Base-by-base conservation (phyloP, 2,888 invertebrate genomes). In the Amphipoea lucens region DNA sequence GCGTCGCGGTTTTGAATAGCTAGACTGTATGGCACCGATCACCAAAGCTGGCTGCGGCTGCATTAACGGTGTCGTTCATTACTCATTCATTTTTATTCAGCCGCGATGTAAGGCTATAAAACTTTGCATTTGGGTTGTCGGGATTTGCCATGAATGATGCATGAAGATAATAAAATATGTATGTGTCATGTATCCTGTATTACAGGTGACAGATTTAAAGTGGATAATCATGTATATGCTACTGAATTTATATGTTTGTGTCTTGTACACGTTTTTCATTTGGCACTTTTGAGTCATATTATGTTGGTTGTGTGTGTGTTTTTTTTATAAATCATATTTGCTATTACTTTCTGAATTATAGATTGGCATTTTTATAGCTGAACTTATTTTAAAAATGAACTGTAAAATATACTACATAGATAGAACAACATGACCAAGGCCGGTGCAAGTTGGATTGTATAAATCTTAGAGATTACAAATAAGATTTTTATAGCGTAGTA, bases 21-120 rank as follows among this genome's bases (percentile, higher is more conserved):
- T 60, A 89, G 90, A 90, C 90, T 79, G 82, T 78, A 51, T 85
- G 90, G 88, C 89, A 85, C 88, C 89, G 74, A 81, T 74, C 36
- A n/a, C 85, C 90, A 82, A 80, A 85, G 76, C 75, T 63, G 72
- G 78, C 9, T 11, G 54, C 74, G 65, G 60, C 40, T 29, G 54
- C 75, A 74, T 69, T 85, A 79, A 82, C 70, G 77, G 74, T 75
- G 69, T 73, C 20, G 36, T 29, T 82, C 77, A 86, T 86, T 63
- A 68, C 62, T 82, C 82, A 86, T 87, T 83, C 74, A 80, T 79
- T 81, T 76, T 81, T 80, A 87, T 83, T 76, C 80, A 63, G 48
- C 48, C 66, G 7, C 62, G 54, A 62, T 77, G 74, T 36, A 62
- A 72, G 42, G 81, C 82, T 79, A 90, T 85, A 90, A 85, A 89